A percentile compares a stretch with the other conserved stretches of the same genome.
Conservation (phyloP, 30 jellyfish, hydroid and myxozoan species). For the Sanderia malayensis region DNA sequence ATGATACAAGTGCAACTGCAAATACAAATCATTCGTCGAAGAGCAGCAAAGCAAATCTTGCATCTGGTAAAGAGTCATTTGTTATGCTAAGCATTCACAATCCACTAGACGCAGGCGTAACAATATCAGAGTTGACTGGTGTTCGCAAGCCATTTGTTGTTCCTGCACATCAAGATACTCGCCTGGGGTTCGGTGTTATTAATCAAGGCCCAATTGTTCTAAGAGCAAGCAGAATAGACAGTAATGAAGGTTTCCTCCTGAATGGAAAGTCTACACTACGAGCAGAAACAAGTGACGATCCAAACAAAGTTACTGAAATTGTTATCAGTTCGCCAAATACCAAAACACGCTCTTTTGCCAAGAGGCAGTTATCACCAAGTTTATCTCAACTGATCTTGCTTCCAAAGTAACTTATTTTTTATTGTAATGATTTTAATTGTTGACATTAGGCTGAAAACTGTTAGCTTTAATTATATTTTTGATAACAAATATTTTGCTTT, state of each 20-base stretch:
- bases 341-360: slow-evolving; percentile 29
- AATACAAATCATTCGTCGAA: not conserved
- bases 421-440: no score
- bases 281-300: slow-evolving; percentile 53
- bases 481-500: no score
- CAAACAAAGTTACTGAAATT: slow-evolving; percentile 69
- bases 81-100: slow-evolving; percentile 51
- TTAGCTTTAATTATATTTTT: no score
- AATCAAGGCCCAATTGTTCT: slow-evolving; percentile 51
- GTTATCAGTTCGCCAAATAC: slow-evolving; percentile 38
- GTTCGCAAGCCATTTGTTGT: slow-evolving; percentile 73
- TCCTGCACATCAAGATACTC: slow-evolving; percentile 46
- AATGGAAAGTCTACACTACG: slow-evolving; percentile 63
- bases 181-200: slow-evolving; percentile 42
- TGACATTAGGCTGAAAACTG: no score
- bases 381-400: slow-evolving; percentile 29
- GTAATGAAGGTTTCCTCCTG: slow-evolving; percentile 52
- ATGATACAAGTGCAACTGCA: not conserved
- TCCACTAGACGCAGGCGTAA: slow-evolving; percentile 23
- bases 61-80: slow-evolving; percentile 11
- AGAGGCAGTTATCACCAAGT: slow-evolving; percentile 41
- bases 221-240: slow-evolving; percentile 20
- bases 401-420: not conserved
- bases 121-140: slow-evolving; percentile 49
- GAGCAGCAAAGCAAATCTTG: not conserved